Evolutionary conservation across 2,797 vertebrate genomes (phyloP).

Genomic region (Anguilla anguilla): DNA sequence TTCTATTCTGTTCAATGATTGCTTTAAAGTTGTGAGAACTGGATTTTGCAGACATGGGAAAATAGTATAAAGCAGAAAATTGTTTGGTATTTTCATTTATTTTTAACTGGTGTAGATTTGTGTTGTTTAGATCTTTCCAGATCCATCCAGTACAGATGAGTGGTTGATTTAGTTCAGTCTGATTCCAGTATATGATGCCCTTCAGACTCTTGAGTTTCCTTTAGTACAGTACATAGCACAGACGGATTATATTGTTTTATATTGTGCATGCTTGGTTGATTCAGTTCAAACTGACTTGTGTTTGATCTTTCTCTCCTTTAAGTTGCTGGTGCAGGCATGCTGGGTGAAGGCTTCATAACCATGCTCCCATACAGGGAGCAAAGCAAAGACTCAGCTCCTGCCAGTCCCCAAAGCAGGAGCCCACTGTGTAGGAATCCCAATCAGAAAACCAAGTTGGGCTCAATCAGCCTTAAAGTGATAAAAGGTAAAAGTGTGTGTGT

Average conservation of each 20-base stretch:
- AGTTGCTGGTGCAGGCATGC: conserved; percentile 59
- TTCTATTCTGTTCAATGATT: not conserved
- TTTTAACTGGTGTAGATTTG: not conserved
- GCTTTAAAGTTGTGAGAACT: not conserved
- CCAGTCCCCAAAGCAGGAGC: conserved; percentile 3
- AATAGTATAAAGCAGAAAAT: not conserved
- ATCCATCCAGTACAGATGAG: not conserved
- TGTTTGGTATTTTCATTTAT: not conserved
- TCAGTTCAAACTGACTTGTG: not conserved
- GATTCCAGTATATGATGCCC: not conserved
- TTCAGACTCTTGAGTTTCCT: not conserved
- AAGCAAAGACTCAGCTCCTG: conserved; percentile 18
- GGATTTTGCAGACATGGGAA: not conserved
- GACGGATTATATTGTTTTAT: not conserved
- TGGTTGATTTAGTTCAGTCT: not conserved
- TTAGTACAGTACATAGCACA: not conserved
- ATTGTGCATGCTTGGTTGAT: not conserved
- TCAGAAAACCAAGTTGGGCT: conserved; percentile 44
- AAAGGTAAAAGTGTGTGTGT: conserved; percentile 41
- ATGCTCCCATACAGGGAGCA: conserved; percentile 61
- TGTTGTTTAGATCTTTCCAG: not conserved
- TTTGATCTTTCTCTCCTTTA: not conserved
- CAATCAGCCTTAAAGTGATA: conserved; percentile 26
- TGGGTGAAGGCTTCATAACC: conserved; percentile 73
- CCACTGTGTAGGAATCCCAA: conserved; percentile 34